Base-by-base conservation (phyloP, 2,797 vertebrate genomes). In the Lateolabrax maculatus region DNA sequence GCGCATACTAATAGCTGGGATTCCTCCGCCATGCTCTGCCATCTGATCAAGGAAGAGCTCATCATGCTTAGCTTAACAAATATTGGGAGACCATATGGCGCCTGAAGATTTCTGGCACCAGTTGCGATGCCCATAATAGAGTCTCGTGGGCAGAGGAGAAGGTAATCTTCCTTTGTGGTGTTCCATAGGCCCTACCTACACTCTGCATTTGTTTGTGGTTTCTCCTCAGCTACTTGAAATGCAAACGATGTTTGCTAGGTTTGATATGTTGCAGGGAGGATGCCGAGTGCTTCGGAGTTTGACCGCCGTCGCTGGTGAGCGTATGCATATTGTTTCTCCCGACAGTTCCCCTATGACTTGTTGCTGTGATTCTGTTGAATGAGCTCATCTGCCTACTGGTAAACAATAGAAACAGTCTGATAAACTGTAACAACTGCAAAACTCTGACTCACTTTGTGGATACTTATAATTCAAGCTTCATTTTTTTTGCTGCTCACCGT, bases 1-100 rank as follows among this genome's bases (percentile, higher is more conserved):
- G 68, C 51, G 80, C 75, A 80, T 79, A 81, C 85, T 89, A 90
- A 91, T 88, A 56, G 70, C 55, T 55, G 55, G 53, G 70, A 71
- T 76, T 83, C 82, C 73, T 86, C 84, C 57, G n/a, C 84, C 71
- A 43, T 16, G 43, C 62, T 80, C 61, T 76, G 84, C 88, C 88
- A 86, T 89, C 89, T 80, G 86, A 91, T 89, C 87, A 91, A 89
- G 86, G 80, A 84, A 75, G 75, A 87, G 70, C 87, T 85, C 87
- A 85, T 88, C 85, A 87, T 80, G 87, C 85, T 90, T 75, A 87
- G 90, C 87, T 93, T 84, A 81, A 88, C 91, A 89, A 87, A 89
- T 83, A 89, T 29, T 70, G 49, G 67, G 51, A 44, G 73, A 81
- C 87, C 90, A 90, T 90, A 89, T 91, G 92, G 88, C 11, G 72